phyloP scores from a whole-genome alignment of 2,797 vertebrate species.

The Meriones psammophilus region DNA sequence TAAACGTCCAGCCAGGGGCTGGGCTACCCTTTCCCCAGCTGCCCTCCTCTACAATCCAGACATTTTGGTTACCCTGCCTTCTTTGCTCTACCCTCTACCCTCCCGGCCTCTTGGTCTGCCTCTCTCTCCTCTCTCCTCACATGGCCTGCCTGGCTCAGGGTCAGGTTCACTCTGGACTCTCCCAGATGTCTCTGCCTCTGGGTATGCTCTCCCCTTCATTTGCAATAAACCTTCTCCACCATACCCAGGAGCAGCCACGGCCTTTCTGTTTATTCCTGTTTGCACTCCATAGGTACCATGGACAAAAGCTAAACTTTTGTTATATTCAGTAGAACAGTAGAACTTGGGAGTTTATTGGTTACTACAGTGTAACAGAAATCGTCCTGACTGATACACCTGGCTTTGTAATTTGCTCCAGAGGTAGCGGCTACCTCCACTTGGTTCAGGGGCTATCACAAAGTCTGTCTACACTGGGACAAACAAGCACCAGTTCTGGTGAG shows the following conservation, averaged over 20 bases:
- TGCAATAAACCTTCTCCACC: too few species aligned
- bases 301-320: background rate
- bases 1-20: background rate
- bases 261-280: too few species aligned
- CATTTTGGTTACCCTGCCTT: background rate
- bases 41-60: background rate
- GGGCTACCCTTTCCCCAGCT: background rate
- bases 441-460: background rate
- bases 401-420: background rate
- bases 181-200: background rate
- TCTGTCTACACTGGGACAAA: background rate
- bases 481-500: background rate
- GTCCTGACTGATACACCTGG: background rate
- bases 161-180: background rate
- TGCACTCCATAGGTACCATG: background rate
- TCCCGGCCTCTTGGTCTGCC: background rate
- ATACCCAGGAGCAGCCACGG: too few species aligned
- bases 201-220: background rate
- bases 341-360: slow-evolving; percentile 11
- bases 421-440: background rate
- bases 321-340: background rate
- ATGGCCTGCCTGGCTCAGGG: background rate
- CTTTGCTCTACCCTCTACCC: background rate
- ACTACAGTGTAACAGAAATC: background rate
- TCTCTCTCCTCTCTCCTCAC: background rate